phyloP scores from a whole-genome alignment of 2,113 vertebrate genomes.

The Uria aalge region DNA sequence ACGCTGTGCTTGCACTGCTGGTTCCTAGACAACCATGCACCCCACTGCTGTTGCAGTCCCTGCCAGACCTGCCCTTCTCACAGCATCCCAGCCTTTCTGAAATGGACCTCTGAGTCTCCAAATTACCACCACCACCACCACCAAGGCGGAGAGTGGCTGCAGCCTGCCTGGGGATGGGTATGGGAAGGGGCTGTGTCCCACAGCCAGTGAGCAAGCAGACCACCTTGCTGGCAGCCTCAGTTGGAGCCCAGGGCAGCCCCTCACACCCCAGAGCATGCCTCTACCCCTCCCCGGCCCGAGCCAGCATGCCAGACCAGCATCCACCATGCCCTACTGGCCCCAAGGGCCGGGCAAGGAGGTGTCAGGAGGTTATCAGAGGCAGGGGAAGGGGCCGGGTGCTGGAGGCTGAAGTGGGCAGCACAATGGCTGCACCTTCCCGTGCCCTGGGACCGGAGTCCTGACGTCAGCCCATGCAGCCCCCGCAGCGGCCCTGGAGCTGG shows the following conservation, averaged over 20 bases:
- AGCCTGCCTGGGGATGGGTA: neutral
- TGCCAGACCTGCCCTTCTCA: neutral
- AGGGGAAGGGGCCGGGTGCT: neutral
- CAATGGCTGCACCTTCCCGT: neutral
- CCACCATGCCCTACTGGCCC: rapidly evolving
- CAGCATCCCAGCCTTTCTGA: neutral
- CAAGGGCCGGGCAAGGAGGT: neutral
- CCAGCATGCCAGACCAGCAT: neutral
- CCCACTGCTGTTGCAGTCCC: neutral
- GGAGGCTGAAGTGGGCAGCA: neutral
- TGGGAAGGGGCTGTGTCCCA: neutral
- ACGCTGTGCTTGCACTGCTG: rapidly evolving
- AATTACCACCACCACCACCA: neutral
- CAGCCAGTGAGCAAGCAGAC: neutral
- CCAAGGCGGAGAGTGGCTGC: rapidly evolving
- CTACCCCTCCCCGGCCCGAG: neutral
- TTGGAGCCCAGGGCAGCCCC: neutral
- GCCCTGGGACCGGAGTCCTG: neutral
- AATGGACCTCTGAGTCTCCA: neutral
- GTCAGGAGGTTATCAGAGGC: neutral
- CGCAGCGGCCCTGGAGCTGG: neutral
- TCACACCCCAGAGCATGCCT: neutral
- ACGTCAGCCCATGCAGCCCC: neutral
- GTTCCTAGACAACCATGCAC: neutral
- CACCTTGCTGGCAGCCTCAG: neutral